Base-by-base conservation (phyloP, 2,888 invertebrate genomes). In the Amphiduros pacificus region DNA sequence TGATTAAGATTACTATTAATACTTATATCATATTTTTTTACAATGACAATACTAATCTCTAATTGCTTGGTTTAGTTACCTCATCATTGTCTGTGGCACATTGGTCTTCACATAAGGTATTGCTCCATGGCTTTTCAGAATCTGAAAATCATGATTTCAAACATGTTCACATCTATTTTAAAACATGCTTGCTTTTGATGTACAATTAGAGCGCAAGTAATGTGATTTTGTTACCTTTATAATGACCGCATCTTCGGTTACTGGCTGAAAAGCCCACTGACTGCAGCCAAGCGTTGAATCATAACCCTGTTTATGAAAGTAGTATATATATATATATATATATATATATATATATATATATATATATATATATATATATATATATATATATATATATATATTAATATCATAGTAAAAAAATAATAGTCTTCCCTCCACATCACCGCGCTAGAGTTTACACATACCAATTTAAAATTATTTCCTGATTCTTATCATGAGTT, bases 61-160 rank as follows among this genome's bases (percentile, higher is more conserved):
- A 22, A 44, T 17, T 24, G 14, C 22, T 50, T 14, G 2, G 22
- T 31, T 29, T 17, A 5, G 53, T 44, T 51, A 70, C 70, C 65
- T 64, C 26, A 79, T 62, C 61, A 81, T 68, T 0, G 74, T 75
- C 63, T 82, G 82, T 0, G 83, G 82, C 17, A 83, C 75, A 68
- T 84, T 84, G 9, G 84, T 85, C 66, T 80, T 78, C 26, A 80
- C 82, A 76, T 82, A 85, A 0, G 85, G 85, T 36, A 85, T 73
- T n/a, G 84, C 85, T 53, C 86, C 86, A 57, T 71, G 71, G 14
- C 70, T 60, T 61, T 73, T 73, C 32, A 77, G 53, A 22, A 76
- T 73, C 76, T 77, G 40, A n/a, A n/a, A n/a, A n/a, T n/a, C n/a
- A n/a, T n/a, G n/a, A n/a, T n/a, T n/a, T n/a, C n/a, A n/a, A n/a